Base-by-base conservation (phyloP, 2,888 invertebrate species). In the Xestia sexstrigata region DNA sequence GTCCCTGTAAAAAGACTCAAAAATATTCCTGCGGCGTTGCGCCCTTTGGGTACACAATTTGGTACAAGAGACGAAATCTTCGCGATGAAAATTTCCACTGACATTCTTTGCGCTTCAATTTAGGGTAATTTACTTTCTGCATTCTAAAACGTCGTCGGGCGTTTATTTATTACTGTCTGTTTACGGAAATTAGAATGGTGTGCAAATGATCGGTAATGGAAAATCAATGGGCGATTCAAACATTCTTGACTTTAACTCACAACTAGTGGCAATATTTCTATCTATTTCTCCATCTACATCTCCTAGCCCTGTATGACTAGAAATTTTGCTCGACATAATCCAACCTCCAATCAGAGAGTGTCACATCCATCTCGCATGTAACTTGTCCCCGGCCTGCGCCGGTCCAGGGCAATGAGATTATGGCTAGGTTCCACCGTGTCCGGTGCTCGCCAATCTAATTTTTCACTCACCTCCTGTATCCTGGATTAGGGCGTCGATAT, bases 381-480 rank as follows among this genome's bases (percentile, higher is more conserved):
- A 77, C 86, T 81, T 72, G 67, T 79, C 9, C 39, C 79, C 76
- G 72, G 60, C 74, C 78, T 78, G 62, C 77, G 35, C 70, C n/a
- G 72, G 45, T n/a, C 52, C 58, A 82, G 60, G 75, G 88, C 89
- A 90, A 91, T 90, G 88, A 87, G 89, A 89, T 91, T 92, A 90
- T 84, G 81, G 81, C 79, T 83, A 87, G 89, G 87, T 89, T 86
- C 87, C 81, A 82, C 88, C 79, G 74, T 82, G 90, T 89, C 88
- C 89, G 80, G 81, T 81, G 77, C 88, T 84, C 88, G 74, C 76
- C 90, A 90, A 92, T 91, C 92, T 90, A 92, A 92, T 92, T 92
- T 92, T 92, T 91, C 90, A 90, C 92, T 91, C 90, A 89, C 88
- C 90, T 90, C 78, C 74, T 69, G 79, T 81, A 82, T 87, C 79